Conservation (phyloP, 2,113 vertebrate species). For the Burhinus oedicnemus region DNA sequence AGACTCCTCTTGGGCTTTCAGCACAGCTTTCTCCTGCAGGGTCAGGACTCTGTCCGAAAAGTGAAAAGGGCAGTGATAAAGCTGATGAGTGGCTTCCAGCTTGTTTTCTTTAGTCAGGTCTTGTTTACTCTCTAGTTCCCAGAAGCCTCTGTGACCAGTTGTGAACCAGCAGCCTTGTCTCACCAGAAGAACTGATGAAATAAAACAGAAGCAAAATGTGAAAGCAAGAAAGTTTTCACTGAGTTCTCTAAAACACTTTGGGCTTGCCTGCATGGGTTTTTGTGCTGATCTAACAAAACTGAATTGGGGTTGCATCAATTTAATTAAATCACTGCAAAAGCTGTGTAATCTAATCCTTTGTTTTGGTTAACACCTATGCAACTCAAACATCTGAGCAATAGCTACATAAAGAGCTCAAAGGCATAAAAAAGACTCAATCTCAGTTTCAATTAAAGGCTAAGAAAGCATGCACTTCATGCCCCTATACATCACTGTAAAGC, state of each 20-base stretch:
- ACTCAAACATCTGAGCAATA: not conserved
- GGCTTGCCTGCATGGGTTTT: not conserved
- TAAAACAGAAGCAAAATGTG: not conserved
- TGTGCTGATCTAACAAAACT: not conserved
- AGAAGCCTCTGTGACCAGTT: not conserved
- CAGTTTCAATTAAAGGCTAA: not conserved
- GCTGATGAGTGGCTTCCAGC: not conserved
- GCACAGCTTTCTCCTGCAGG: not conserved
- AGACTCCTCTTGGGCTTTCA: not conserved
- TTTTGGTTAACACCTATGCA: conserved; percentile 24
- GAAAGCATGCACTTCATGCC: not conserved
- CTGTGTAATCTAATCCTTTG: not conserved
- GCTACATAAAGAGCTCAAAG: not conserved
- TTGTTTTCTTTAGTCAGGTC: not conserved
- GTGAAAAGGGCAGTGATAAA: not conserved
- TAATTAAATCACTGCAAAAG: conserved; percentile 12
- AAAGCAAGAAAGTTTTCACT: not conserved
- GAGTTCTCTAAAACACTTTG: not conserved
- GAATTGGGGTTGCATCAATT: not conserved
- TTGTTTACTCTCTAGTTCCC: not conserved
- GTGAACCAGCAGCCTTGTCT: not conserved
- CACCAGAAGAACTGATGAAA: not conserved
- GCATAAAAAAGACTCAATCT: not conserved
- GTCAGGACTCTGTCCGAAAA: not conserved
- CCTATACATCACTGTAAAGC: not conserved